These are phyloP conservation scores for Carcinoscorpius rotundicauda DNA, from an alignment of 1,140 invertebrate genomes.

Conservation along the genomic window DNA sequence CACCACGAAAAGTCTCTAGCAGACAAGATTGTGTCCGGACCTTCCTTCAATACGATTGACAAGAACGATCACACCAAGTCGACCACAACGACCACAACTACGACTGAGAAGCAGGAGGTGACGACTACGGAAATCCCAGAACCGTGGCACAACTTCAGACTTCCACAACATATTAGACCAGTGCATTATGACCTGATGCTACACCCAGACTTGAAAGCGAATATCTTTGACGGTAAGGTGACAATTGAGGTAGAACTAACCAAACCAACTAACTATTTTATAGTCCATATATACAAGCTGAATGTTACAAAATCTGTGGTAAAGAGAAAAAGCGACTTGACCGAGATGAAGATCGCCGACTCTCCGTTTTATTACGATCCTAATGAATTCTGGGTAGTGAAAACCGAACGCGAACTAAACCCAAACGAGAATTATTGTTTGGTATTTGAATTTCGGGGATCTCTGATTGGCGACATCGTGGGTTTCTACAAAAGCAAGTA, in stretches of 20 bases:
- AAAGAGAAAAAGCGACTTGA: background rate
- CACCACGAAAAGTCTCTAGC: background rate
- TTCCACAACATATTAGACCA: slow-evolving; percentile 53
- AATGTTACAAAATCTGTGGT: slow-evolving; percentile 28
- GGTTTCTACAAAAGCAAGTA: background rate
- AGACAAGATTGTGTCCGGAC: background rate
- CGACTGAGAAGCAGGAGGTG: background rate
- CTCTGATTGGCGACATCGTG: background rate
- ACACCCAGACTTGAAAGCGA: slow-evolving; percentile 52
- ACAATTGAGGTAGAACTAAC: slow-evolving; percentile 47
- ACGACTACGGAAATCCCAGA: background rate
- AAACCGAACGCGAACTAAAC: background rate
- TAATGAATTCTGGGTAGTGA: background rate
- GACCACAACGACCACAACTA: background rate
- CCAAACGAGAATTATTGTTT: background rate
- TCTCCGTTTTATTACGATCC: background rate
- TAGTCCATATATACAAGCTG: slow-evolving; percentile 34
- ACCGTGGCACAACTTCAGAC: slow-evolving; percentile 29
- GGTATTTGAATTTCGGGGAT: background rate
- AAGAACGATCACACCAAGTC: background rate
- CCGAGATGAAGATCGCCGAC: background rate
- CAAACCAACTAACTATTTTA: slow-evolving; percentile 29
- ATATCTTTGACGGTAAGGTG: slow-evolving; percentile 55
- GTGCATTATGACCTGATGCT: slow-evolving; percentile 58
- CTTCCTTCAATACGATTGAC: too few relatives aligned